phyloP scores from a whole-genome alignment of 2,797 vertebrate genomes.

The Galaxias olidus region DNA sequence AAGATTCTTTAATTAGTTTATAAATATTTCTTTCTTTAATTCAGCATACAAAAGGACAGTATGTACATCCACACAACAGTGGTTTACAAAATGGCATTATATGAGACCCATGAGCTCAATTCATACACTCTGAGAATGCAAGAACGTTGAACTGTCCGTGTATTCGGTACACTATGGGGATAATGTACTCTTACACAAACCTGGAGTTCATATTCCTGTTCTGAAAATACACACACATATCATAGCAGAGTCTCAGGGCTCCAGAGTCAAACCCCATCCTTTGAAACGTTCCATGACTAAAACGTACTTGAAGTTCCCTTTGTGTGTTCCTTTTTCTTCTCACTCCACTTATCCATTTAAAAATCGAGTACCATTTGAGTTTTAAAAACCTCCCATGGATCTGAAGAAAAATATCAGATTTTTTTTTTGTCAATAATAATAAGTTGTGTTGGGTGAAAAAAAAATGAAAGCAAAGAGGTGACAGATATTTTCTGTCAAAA shows the following conservation, averaged over 20 bases:
- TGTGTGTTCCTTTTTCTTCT: slow-evolving; percentile 59
- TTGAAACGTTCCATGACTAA: slow-evolving; percentile 55
- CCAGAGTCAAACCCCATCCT: slow-evolving; percentile 59
- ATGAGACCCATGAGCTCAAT: slow-evolving; percentile 61
- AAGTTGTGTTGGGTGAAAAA: too few relatives aligned
- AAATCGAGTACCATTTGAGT: slow-evolving; percentile 50
- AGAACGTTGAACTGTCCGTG: slow-evolving; percentile 61
- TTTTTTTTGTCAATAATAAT: too few relatives aligned
- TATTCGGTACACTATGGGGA: slow-evolving; percentile 62
- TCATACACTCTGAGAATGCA: slow-evolving; percentile 69
- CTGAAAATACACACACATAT: slow-evolving; percentile 53
- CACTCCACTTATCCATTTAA: slow-evolving; percentile 39
- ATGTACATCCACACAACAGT: slow-evolving; percentile 93
- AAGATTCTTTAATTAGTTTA: slow-evolving; percentile 84
- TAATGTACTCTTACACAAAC: slow-evolving; percentile 62
- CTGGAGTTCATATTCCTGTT: slow-evolving; percentile 52
- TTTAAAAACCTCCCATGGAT: slow-evolving; percentile 35
- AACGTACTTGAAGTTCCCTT: slow-evolving; percentile 74
- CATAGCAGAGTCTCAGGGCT: slow-evolving; percentile 35
- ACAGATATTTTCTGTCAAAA: slow-evolving; percentile 47
- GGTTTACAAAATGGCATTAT: slow-evolving; percentile 79
- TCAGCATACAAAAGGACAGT: slow-evolving; percentile 90
- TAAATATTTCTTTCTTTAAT: slow-evolving; percentile 96
- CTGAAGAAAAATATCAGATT: slow-evolving; percentile 36
- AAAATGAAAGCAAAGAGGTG: too few relatives aligned